phyloP scores from a whole-genome alignment of 1,140 invertebrate species.

The Drosophila serrata region DNA sequence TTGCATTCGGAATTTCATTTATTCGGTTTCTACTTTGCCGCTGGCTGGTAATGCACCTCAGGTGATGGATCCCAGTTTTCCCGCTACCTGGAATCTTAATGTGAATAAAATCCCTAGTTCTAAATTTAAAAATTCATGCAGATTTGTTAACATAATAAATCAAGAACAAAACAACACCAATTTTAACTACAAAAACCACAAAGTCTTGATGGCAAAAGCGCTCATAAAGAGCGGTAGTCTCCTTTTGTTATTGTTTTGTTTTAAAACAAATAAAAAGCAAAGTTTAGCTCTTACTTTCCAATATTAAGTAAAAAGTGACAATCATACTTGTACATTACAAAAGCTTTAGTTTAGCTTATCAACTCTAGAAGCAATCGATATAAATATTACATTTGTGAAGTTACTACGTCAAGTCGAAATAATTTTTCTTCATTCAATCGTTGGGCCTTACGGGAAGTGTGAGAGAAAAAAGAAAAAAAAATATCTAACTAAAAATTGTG shows the following conservation, averaged over 20 bases:
- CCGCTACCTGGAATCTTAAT: background rate
- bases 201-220: too few species aligned
- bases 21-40: conserved; percentile 57
- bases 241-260: too few species aligned
- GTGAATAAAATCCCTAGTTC: background rate
- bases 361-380: background rate
- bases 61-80: conserved; percentile 22
- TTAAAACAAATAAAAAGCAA: too few species aligned
- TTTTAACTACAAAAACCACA: too few species aligned
- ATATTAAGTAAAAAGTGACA: background rate
- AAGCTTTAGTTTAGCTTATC: background rate
- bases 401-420: background rate
- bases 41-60: conserved; percentile 17
- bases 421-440: background rate
- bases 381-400: background rate
- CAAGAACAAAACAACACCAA: too few species aligned
- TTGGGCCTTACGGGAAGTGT: background rate
- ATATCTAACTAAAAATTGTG: background rate
- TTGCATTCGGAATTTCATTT: conserved; percentile 56
- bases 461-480: background rate
- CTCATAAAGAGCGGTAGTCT: too few species aligned
- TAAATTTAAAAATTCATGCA: too few species aligned
- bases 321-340: background rate
- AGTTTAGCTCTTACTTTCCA: background rate
- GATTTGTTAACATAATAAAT: too few species aligned